Conservation (phyloP, 1,140 invertebrate species). For the Drosophila subpulchrella region DNA sequence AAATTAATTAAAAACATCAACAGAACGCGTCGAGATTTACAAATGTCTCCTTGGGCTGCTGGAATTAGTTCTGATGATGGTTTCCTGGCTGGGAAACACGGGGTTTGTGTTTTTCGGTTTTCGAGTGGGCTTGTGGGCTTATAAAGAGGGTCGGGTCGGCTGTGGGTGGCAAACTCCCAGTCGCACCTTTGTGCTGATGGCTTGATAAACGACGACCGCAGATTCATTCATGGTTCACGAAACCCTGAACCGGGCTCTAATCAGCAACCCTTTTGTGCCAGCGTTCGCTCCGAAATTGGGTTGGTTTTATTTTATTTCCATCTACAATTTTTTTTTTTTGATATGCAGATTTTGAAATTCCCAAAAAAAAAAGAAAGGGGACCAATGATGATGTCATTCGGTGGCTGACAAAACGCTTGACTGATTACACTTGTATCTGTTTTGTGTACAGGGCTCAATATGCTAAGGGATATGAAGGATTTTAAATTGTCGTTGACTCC, state of each 20-base stretch:
- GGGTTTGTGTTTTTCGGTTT: conserved; percentile 8
- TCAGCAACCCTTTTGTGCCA: conserved; percentile 73
- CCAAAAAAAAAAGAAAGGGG: conserved; percentile 14
- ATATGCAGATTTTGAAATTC: conserved; percentile 68
- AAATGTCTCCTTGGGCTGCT: conserved; percentile 45
- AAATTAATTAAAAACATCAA: conserved; percentile 83
- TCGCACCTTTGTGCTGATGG: conserved; percentile 66
- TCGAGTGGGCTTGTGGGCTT: conserved; percentile 15
- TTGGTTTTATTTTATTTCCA: conserved; percentile 36
- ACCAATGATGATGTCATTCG: conserved; percentile 68
- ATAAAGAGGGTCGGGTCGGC: neutral
- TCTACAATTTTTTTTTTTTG: conserved; percentile 47
- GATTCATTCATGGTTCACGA: conserved; percentile 75
- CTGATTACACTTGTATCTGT: conserved; percentile 84
- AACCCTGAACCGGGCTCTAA: conserved; percentile 60
- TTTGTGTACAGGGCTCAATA: conserved; percentile 66
- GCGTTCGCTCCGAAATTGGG: conserved; percentile 46
- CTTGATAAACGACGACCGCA: conserved; percentile 72
- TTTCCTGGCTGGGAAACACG: conserved; percentile 26
- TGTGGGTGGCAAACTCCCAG: conserved; percentile 25
- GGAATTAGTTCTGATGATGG: conserved; percentile 72
- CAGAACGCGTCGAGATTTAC: conserved; percentile 73
- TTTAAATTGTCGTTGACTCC: conserved; percentile 77
- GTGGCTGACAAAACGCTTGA: conserved; percentile 82
- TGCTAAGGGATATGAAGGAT: conserved; percentile 74